Evolutionary conservation across 2,113 vertebrate genomes (phyloP).

Genomic region (Dascyllus trimaculatus): DNA sequence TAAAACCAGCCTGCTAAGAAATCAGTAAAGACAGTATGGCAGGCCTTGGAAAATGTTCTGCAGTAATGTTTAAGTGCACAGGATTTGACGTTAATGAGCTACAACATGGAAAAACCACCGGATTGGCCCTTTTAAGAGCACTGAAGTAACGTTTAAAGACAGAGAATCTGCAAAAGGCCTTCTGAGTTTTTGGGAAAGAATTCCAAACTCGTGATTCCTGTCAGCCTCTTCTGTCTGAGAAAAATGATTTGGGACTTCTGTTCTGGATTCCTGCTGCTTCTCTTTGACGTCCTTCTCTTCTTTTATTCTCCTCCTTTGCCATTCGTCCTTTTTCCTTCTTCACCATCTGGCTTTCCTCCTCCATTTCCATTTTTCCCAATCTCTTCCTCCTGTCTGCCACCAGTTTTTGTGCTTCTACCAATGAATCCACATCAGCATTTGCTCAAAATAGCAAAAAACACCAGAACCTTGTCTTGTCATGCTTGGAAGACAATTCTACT

Average conservation of each 20-base stretch:
- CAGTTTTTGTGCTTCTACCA: too few species aligned
- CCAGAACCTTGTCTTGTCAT: too few species aligned
- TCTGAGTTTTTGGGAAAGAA: conserved; percentile 52
- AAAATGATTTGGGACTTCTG: conserved; percentile 34
- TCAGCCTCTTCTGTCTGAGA: background rate
- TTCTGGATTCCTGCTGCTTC: conserved; percentile 35
- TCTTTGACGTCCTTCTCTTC: background rate
- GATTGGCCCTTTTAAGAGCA: conserved; percentile 4
- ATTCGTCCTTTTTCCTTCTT: background rate
- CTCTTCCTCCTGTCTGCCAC: background rate
- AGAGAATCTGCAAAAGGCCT: conserved; percentile 14
- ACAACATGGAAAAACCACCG: conserved; percentile 66
- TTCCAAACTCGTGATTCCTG: conserved; percentile 44
- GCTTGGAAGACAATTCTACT: too few species aligned
- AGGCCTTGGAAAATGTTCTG: conserved; percentile 56
- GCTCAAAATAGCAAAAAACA: too few species aligned
- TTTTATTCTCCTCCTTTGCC: background rate
- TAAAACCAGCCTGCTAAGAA: conserved; percentile 16
- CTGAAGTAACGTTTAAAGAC: conserved; percentile 34
- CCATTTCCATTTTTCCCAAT: background rate
- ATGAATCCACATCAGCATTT: too few species aligned
- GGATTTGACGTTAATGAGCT: conserved; percentile 64
- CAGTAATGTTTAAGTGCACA: conserved; percentile 24
- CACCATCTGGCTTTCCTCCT: background rate
- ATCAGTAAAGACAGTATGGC: background rate